Percentiles rank a stretch among this genome's conserved stretches.
Evolutionary conservation across 2,797 vertebrate species (phyloP).

Genomic region (Sebastes trivittatus): DNA sequence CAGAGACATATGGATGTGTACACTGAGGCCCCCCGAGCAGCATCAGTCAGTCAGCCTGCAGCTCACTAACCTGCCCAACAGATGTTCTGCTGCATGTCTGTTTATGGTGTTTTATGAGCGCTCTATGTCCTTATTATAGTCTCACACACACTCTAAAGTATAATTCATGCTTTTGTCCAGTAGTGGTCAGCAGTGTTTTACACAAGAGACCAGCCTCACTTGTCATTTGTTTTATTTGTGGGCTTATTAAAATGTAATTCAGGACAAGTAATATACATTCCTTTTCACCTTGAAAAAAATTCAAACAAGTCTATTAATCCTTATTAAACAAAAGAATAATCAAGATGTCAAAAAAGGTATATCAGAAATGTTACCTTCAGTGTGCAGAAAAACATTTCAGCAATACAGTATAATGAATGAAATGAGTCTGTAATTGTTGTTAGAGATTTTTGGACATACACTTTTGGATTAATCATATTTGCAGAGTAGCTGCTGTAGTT

Average conservation of each 20-base stretch:
- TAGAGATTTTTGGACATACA: neutral
- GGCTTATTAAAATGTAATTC: neutral
- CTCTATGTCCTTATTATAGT: neutral
- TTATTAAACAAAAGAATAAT: neutral
- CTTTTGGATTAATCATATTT: neutral
- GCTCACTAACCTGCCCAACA: constrained; percentile 46
- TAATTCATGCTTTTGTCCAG: constrained; percentile 39
- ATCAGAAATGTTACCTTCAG: neutral
- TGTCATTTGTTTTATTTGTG: neutral
- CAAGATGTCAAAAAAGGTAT: neutral
- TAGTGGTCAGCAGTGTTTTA: constrained; percentile 57
- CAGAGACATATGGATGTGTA: constrained; percentile 68
- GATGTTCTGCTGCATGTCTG: constrained; percentile 58
- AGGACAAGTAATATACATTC: neutral
- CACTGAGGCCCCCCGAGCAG: constrained; percentile 34
- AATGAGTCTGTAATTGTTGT: neutral
- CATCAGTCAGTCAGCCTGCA: constrained; percentile 55
- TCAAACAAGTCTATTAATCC: neutral
- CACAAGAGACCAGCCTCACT: neutral
- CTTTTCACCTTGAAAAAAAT: neutral
- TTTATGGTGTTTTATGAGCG: constrained; percentile 48
- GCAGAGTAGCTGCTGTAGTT: neutral
- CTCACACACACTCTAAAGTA: neutral
- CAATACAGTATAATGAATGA: neutral
- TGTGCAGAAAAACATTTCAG: neutral